phyloP scores from a whole-genome alignment of 1,140 invertebrate genomes.

The Pomacea maculata region DNA sequence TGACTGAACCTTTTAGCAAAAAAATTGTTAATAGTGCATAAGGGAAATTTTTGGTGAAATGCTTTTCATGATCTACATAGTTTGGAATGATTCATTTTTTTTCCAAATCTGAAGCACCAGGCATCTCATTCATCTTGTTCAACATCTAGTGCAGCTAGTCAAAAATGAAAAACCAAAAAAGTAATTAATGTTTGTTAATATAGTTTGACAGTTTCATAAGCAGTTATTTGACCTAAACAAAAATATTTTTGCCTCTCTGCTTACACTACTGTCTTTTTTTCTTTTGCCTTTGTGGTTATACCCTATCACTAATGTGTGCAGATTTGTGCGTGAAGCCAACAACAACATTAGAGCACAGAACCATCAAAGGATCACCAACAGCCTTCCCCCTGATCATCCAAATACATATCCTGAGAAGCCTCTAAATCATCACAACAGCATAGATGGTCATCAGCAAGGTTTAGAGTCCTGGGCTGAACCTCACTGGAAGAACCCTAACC shows the following conservation, averaged over 20 bases:
- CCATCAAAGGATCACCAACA: not conserved
- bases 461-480: conserved; percentile 4
- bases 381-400: not conserved
- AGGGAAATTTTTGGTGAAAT: too few relatives aligned
- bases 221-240: not conserved
- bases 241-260: not conserved
- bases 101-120: too few relatives aligned
- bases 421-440: not conserved
- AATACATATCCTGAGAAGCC: not conserved
- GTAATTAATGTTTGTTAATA: not conserved
- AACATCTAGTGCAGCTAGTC: too few relatives aligned
- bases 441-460: not conserved
- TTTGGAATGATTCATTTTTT: too few relatives aligned
- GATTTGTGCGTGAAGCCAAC: conserved; percentile 29
- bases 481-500: conserved; percentile 14
- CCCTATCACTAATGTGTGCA: conserved; percentile 3
- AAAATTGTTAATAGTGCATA: too few relatives aligned
- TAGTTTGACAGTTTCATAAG: not conserved
- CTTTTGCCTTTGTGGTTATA: too few relatives aligned
- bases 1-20: too few relatives aligned
- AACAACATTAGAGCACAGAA: conserved; percentile 22
- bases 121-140: too few relatives aligned
- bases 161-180: not conserved
- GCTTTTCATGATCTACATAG: too few relatives aligned
- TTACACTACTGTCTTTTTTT: too few relatives aligned